A percentile compares a stretch with the other conserved stretches of the same genome.
Evolutionary conservation across 2,888 invertebrate species (phyloP).

Genomic region (Leptinotarsa haldemani): DNA sequence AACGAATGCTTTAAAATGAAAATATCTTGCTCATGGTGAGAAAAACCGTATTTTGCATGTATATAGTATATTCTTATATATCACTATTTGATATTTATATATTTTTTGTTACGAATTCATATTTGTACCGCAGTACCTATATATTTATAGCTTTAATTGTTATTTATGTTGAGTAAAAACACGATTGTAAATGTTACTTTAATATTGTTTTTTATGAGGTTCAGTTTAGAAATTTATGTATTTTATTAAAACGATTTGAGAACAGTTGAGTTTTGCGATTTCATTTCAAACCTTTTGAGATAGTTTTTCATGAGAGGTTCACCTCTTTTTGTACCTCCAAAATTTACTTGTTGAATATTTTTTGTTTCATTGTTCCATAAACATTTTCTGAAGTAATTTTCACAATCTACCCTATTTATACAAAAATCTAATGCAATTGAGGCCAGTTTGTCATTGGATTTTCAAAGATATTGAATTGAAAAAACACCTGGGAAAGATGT

Average conservation of each 20-base stretch:
- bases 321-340: too few species aligned
- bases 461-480: too few species aligned
- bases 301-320: too few species aligned
- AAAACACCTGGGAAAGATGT: too few species aligned
- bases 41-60: conserved; percentile 31
- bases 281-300: not conserved
- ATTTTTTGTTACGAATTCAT: conserved; percentile 38
- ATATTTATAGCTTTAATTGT: conserved; percentile 45
- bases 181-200: conserved; percentile 33
- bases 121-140: conserved; percentile 41
- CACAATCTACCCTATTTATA: too few species aligned
- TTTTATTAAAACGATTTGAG: conserved; percentile 28
- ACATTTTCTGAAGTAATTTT: too few species aligned
- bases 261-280: not conserved
- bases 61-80: conserved; percentile 33
- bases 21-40: conserved; percentile 21
- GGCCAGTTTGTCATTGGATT: too few species aligned
- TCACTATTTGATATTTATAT: conserved; percentile 35
- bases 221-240: conserved; percentile 28
- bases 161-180: conserved; percentile 42
- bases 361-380: too few species aligned
- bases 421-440: too few species aligned
- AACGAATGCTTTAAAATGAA: conserved; percentile 22
- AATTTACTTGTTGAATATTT: too few species aligned
- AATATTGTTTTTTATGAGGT: conserved; percentile 34